Evolutionary conservation across 2,888 invertebrate species (phyloP).

Genomic region (Phortica okadai): DNA sequence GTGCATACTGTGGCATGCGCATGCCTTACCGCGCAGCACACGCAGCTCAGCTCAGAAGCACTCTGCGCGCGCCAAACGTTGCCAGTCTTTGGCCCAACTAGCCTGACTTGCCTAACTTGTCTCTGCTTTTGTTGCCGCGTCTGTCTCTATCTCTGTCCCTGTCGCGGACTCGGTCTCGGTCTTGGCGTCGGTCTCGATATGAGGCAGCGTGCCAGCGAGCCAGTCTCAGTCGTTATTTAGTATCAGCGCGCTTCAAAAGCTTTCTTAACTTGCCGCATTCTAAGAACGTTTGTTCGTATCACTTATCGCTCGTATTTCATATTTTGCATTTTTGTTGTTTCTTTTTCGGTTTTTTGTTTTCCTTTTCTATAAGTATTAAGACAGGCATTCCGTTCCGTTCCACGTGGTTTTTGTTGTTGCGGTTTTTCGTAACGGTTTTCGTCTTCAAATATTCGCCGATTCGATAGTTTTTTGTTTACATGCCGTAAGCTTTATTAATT

Average conservation of each 20-base stretch:
- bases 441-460: background rate
- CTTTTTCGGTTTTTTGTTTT: background rate
- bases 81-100: background rate
- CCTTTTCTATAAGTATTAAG: background rate
- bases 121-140: too few species aligned
- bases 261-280: slow-evolving; percentile 11
- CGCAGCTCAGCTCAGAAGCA: slow-evolving; percentile 7
- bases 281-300: background rate
- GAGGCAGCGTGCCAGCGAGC: background rate
- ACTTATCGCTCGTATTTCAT: background rate
- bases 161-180: background rate
- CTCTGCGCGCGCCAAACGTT: slow-evolving; percentile 18
- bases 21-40: slow-evolving; percentile 13
- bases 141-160: background rate
- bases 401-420: too few species aligned
- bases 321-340: background rate
- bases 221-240: slow-evolving; percentile 21
- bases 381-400: too few species aligned
- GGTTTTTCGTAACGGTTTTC: too few species aligned
- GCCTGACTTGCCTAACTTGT: background rate
- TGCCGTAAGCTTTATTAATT: background rate
- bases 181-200: background rate
- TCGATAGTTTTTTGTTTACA: too few species aligned
- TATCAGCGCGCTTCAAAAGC: slow-evolving; percentile 24
- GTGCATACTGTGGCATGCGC: slow-evolving; percentile 7